Base-by-base conservation (phyloP, 2,113 vertebrate species). In the Lota lota region DNA sequence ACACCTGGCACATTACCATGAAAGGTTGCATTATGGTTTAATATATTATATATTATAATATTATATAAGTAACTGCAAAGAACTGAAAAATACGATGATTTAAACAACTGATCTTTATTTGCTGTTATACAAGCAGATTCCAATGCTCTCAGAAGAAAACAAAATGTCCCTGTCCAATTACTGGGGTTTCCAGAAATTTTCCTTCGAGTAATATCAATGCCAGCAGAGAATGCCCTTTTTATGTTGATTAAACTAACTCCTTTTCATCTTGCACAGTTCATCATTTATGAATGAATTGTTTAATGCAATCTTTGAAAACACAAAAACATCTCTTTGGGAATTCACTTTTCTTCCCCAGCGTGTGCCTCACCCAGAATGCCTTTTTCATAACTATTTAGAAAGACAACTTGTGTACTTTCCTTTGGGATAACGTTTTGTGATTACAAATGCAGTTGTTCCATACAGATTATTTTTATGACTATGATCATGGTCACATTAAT, bases 241-340 rank as follows among this genome's bases (percentile, higher is more conserved):
- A 58, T 72, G 66, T 72, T 67, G 14, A 75, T 64, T 20, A 60
- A 66, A 64, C 61, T 50, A 79, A 61, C 12, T 70, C 70, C 72
- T 69, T 78, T 74, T 80, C 62, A 82, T 78, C 61, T 72, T 11
- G 71, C 61, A 68, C 7, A 59, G 53, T 6, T 57, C 51, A 73
- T 73, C 51, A 66, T 58, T 67, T 57, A 66, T 65, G 54, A 20
- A 66, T 69, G 64, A 73, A 61, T 22, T 15, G 63, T 61, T 69
- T 65, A 69, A 65, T 58, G 69, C 66, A 68, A 58, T 66, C 69
- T 71, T 75, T 67, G 56, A 60, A 64, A 63, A 63, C 65, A 62
- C 40, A 3, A 7, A 61, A 14, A 61, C 57, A 54, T 22, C 51
- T 15, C 20, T 22, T 15, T 21, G 22, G 16, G 61, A 63, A 24